Evolutionary conservation across 2,113 vertebrate species (phyloP).

Genomic region (Bostrychus sinensis): DNA sequence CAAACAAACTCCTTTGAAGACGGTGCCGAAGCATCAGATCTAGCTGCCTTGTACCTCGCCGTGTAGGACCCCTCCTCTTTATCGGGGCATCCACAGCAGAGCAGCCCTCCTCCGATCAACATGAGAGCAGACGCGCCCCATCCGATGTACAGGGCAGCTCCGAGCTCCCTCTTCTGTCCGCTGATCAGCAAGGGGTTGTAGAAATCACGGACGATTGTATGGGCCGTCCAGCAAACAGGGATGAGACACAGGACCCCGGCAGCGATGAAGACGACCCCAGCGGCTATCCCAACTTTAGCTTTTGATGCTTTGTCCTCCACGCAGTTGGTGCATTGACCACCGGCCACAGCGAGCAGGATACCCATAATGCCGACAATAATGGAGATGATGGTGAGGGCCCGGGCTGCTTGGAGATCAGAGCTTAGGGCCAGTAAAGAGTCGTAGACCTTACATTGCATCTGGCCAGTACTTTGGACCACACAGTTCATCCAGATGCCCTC

Average conservation of each 20-base stretch:
- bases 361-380: slow-evolving; percentile 76
- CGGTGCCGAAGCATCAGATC: slow-evolving; percentile 58
- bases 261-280: slow-evolving; percentile 74
- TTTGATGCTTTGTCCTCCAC: slow-evolving; percentile 67
- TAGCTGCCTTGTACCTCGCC: slow-evolving; percentile 66
- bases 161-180: slow-evolving; percentile 78
- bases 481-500: slow-evolving; percentile 84
- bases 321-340: slow-evolving; percentile 82
- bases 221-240: slow-evolving; percentile 80
- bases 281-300: slow-evolving; percentile 68
- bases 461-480: slow-evolving; percentile 81
- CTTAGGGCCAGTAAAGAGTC: slow-evolving; percentile 81
- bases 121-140: slow-evolving; percentile 77
- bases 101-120: slow-evolving; percentile 78
- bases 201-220: slow-evolving; percentile 75
- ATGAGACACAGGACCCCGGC: slow-evolving; percentile 73
- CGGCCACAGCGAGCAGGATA: slow-evolving; percentile 77
- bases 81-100: slow-evolving; percentile 77
- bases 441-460: slow-evolving; percentile 85
- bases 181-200: slow-evolving; percentile 68
- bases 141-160: slow-evolving; percentile 78
- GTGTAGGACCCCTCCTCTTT: slow-evolving; percentile 49
- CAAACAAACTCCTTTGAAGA: slow-evolving; percentile 72
- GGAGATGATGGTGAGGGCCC: slow-evolving; percentile 75
- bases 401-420: slow-evolving; percentile 79